phyloP scores from a whole-genome alignment of 2,888 invertebrate species.

The Branchellion lobata region DNA sequence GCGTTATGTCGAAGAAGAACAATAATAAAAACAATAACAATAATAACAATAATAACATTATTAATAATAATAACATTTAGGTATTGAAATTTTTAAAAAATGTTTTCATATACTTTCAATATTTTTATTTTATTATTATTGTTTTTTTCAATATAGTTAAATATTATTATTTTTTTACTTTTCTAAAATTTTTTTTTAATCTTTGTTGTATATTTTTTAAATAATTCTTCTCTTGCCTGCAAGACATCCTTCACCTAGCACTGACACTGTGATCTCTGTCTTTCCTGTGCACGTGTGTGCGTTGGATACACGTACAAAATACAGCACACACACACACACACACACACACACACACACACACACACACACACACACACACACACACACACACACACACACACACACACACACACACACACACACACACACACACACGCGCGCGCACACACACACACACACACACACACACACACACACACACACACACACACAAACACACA shows the following conservation, averaged over 20 bases:
- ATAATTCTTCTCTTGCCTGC: not conserved
- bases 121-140: not conserved
- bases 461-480: conserved; percentile 1
- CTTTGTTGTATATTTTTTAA: not conserved
- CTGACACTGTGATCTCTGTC: too few relatives aligned
- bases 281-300: not conserved
- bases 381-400: conserved; percentile 13
- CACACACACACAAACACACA: too few relatives aligned
- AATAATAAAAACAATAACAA: too few relatives aligned
- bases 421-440: conserved; percentile 16
- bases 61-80: too few relatives aligned
- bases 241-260: not conserved
- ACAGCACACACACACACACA: conserved; percentile 20
- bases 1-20: not conserved
- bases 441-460: conserved; percentile 30
- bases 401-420: conserved; percentile 18
- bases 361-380: conserved; percentile 20
- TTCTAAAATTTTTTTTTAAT: not conserved
- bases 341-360: conserved; percentile 16
- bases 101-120: too few relatives aligned
- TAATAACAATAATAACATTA: too few relatives aligned
- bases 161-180: not conserved
- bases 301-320: not conserved
- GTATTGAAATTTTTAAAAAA: too few relatives aligned
- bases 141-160: not conserved